These are phyloP conservation scores for Oreochromis spilurus DNA, from an alignment of 2,113 vertebrate genomes.

Conservation along the genomic window DNA sequence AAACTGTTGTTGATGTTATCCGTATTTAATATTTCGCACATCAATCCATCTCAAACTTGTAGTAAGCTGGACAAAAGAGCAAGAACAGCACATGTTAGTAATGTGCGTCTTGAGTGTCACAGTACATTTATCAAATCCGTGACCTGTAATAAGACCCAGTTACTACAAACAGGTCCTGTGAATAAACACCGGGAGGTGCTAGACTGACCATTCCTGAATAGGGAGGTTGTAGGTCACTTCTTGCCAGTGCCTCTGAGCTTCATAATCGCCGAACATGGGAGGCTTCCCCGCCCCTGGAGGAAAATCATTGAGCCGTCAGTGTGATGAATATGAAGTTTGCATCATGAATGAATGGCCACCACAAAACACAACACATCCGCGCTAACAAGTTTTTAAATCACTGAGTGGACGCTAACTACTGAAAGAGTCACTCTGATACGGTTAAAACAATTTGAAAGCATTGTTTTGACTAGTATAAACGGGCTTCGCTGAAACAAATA, in stretches of 20 bases:
- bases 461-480: not conserved
- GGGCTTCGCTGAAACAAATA: not conserved
- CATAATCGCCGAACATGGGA: constrained; percentile 96
- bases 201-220: constrained; percentile 82
- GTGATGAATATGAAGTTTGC: not conserved
- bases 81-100: not conserved
- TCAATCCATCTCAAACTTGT: not conserved
- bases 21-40: not conserved
- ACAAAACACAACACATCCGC: not conserved
- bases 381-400: not conserved
- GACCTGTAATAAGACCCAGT: not conserved
- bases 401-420: not conserved
- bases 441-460: not conserved
- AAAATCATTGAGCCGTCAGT: constrained; percentile 10
- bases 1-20: not conserved
- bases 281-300: constrained; percentile 84
- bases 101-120: not conserved
- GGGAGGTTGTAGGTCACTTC: constrained; percentile 94
- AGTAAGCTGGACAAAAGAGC: not conserved
- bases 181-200: not conserved
- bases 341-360: not conserved
- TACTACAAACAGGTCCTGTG: not conserved
- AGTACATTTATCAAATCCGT: not conserved
- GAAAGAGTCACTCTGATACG: not conserved
- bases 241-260: constrained; percentile 98